Percentiles rank a stretch among this genome's conserved stretches.
These are phyloP conservation scores for Syrphus vitripennis DNA, from an alignment of 2,888 invertebrate species.

Conservation along the genomic window DNA sequence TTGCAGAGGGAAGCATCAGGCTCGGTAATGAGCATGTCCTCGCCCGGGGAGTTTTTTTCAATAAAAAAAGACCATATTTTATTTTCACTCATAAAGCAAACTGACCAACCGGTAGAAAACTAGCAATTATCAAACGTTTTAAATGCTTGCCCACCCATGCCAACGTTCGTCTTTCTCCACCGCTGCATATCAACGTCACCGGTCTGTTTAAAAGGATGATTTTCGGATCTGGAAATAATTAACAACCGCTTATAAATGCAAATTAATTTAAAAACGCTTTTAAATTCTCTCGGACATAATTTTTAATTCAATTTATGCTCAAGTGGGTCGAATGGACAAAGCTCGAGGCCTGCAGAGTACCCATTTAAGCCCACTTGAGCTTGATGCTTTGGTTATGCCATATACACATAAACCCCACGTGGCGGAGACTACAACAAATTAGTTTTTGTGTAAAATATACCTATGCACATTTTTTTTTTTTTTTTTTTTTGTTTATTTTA, in stretches of 20 bases:
- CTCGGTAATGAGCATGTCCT: background rate
- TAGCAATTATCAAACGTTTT: conserved; percentile 46
- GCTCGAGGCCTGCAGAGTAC: conserved; percentile 15
- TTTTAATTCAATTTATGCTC: conserved; percentile 70
- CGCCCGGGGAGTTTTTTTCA: background rate
- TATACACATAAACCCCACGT: conserved; percentile 16
- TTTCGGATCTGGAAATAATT: conserved; percentile 55
- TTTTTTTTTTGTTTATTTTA: conserved; percentile 42
- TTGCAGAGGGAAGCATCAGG: background rate
- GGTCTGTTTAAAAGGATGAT: conserved; percentile 9
- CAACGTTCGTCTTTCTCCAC: background rate
- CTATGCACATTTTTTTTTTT: too few species aligned
- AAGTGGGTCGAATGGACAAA: conserved; percentile 50
- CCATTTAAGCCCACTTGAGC: conserved; percentile 11
- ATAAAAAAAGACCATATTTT: conserved; percentile 18
- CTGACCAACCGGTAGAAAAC: conserved; percentile 16
- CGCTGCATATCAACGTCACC: background rate
- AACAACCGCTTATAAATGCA: conserved; percentile 68
- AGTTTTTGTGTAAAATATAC: conserved; percentile 61
- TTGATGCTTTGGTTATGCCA: background rate
- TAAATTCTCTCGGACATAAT: conserved; percentile 68
- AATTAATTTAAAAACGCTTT: conserved; percentile 70
- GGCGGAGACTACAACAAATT: conserved; percentile 49
- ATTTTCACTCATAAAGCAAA: conserved; percentile 40
- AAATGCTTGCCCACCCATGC: background rate